Base-by-base conservation (phyloP, 2,888 invertebrate species). In the Ellobium chinense region DNA sequence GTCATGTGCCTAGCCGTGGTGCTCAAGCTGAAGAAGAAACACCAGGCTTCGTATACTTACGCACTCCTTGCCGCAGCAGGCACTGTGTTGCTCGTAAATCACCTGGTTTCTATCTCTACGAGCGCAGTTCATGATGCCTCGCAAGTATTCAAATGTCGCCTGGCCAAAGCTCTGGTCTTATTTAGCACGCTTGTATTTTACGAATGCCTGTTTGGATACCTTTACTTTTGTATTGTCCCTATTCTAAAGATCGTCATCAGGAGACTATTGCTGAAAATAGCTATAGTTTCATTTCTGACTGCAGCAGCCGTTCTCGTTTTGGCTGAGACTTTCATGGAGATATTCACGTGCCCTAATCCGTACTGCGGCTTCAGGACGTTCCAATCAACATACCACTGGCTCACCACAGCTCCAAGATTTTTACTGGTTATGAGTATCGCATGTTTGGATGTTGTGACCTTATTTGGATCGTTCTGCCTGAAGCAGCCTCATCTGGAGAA, bases 331-430 rank as follows among this genome's bases (percentile, higher is more conserved):
- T 21, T 31, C 9, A n/a, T 60, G 0, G 80, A 80, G 68, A 60
- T 58, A 1, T 14, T 36, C 3, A 46, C 58, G 7, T 46, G 24
- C 31, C 21, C 73, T 5, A 60, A 18, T 2, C 37, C 21, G 14
- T 74, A 37, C 34, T 80, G 80, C 39, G 73, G 74, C 2, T 80
- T 80, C 31, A 65, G 60, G 18, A 66, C 36, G n/a, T 18, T 68
- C 1, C 66, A 66, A 27, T 54, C 65, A 0, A 5, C 74, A 1
- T 73, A 54, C 29, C 80, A 80, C 39, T 80, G 80, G 80, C 39
- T 80, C 21, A 74, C 62, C 46, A 72, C 78, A 7, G 37, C 39
- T 9, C 72, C 72, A 1, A 78, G 36, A 39, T n/a, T 72, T 29
- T 7, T 78, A 9, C 21, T 78, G 36, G 27, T 78, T 37, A 54